These are phyloP conservation scores for Oceanodroma tethys DNA, from an alignment of 2,113 vertebrate species.

Conservation along the genomic window DNA sequence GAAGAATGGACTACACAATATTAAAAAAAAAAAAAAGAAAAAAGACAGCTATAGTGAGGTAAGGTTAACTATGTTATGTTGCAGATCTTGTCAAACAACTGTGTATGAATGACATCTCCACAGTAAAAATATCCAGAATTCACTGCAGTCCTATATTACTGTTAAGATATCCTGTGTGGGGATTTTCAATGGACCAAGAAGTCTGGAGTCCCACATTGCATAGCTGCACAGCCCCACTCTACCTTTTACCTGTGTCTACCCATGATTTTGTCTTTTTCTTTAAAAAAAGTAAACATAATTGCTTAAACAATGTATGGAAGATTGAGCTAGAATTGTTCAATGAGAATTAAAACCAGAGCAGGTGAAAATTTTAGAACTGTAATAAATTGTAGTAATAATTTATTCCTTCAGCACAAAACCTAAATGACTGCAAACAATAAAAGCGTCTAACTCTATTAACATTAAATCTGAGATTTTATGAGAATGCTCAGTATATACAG, in stretches of 20 bases:
- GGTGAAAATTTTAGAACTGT: background rate
- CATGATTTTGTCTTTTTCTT: too few species aligned
- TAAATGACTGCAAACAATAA: background rate
- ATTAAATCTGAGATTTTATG: background rate
- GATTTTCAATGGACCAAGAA: background rate
- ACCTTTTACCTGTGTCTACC: background rate
- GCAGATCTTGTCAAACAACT: background rate
- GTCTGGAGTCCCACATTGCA: background rate
- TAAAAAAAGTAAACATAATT: background rate
- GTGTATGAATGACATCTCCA: background rate
- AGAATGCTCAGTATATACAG: background rate
- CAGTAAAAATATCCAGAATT: background rate
- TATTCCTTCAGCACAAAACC: background rate
- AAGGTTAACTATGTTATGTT: background rate
- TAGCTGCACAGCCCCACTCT: background rate
- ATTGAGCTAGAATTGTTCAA: background rate
- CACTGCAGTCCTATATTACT: background rate
- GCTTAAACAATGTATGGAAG: background rate
- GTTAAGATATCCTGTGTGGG: too few species aligned
- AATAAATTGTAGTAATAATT: background rate
- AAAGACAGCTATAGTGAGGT: background rate
- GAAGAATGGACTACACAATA: background rate
- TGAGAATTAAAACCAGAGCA: background rate
- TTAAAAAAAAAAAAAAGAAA: background rate
- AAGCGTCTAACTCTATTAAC: background rate